Conservation (phyloP, 2,113 vertebrate genomes). For the Rhombomys opimus region DNA sequence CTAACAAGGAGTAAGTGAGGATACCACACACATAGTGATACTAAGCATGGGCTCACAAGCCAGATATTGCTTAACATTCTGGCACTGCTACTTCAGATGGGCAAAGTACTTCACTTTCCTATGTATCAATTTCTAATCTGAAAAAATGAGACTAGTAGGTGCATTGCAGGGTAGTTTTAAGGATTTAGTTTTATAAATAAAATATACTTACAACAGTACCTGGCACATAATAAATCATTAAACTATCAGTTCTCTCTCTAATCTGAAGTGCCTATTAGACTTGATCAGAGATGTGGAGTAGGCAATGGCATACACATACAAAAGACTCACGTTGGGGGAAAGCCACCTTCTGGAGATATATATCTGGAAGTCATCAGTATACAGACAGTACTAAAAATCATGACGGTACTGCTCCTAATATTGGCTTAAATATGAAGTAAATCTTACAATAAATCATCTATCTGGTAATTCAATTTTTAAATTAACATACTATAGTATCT, state of each 20-base stretch:
- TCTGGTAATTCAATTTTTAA: conserved; percentile 14
- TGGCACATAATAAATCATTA: conserved; percentile 10
- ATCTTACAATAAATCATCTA: not conserved
- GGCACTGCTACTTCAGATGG: not conserved
- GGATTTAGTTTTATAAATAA: conserved; percentile 47
- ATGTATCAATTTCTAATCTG: conserved; percentile 35
- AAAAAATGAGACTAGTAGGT: conserved; percentile 36
- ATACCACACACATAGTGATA: not conserved
- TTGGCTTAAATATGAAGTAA: conserved; percentile 11
- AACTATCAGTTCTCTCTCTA: not conserved
- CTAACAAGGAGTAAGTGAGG: too few species aligned
- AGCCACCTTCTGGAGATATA: not conserved
- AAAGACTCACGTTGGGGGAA: not conserved
- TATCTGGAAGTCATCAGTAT: conserved; percentile 1
- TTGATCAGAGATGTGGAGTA: conserved; percentile 19
- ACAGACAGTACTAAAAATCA: not conserved
- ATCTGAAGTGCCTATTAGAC: not conserved
- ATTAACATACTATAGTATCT: conserved; percentile 27
- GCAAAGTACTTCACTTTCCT: conserved; percentile 6
- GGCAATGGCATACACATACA: not conserved
- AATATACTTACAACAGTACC: conserved; percentile 34
- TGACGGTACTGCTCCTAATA: not conserved
- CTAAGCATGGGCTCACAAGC: conserved; percentile 4
- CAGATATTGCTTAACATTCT: conserved; percentile 20
- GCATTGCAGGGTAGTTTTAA: not conserved